Conservation (phyloP, 2,113 vertebrate species). For the Peromyscus leucopus region DNA sequence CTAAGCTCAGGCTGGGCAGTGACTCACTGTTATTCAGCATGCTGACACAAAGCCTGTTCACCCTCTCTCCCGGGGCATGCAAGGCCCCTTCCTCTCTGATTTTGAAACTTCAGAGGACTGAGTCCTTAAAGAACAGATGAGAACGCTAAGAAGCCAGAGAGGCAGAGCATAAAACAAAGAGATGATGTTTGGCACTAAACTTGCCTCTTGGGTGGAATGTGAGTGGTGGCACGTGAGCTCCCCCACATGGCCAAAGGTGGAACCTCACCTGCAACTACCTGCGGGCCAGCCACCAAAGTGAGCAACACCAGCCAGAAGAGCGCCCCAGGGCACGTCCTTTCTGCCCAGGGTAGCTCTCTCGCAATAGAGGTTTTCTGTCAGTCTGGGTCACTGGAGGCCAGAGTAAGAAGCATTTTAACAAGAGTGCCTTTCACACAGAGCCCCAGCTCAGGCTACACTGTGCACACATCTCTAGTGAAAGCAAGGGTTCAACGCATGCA, state of each 20-base stretch:
- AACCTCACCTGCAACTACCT: background rate
- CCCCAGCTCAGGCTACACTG: background rate
- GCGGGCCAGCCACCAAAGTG: background rate
- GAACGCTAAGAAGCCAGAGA: background rate
- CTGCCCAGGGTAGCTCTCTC: background rate
- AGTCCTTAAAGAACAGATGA: background rate
- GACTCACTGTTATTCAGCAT: conserved; percentile 25
- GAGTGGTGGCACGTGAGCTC: background rate
- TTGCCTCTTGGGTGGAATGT: no score
- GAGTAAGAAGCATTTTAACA: background rate
- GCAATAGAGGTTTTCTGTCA: background rate
- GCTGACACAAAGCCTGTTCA: background rate
- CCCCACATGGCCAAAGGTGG: conserved; percentile 37
- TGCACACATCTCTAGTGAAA: background rate
- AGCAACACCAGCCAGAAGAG: background rate
- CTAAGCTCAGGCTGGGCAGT: background rate
- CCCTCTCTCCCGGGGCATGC: background rate
- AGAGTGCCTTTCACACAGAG: background rate
- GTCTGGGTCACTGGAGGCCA: background rate
- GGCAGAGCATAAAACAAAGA: background rate
- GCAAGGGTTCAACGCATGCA: background rate
- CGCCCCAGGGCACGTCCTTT: background rate
- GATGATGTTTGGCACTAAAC: fast-evolving
- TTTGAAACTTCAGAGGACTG: background rate
- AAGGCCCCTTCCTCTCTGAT: background rate